Percentiles rank a stretch among this genome's conserved stretches.
Evolutionary conservation across 2,113 vertebrate genomes (phyloP).

Genomic region (Cyprinodon variegatus): DNA sequence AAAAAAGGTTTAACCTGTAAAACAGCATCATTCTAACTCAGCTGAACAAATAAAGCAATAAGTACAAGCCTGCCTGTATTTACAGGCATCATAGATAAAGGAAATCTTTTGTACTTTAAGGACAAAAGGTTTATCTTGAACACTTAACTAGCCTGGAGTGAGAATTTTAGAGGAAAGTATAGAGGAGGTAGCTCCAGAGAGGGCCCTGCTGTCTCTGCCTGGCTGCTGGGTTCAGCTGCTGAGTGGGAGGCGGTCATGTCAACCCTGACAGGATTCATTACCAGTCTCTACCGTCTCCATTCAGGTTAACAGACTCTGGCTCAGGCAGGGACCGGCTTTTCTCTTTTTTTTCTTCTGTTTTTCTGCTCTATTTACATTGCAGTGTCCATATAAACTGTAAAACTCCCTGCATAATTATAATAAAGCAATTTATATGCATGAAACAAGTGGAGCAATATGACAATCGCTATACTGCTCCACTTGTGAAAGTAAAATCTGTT

Average conservation of each 20-base stretch:
- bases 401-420: no score
- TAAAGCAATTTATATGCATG: no score
- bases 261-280: conserved; percentile 67
- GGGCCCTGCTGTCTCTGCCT: not conserved
- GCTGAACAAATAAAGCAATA: not conserved
- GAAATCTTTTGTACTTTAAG: not conserved
- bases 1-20: conserved; percentile 23
- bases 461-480: no score
- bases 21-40: not conserved
- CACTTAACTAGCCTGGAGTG: not conserved
- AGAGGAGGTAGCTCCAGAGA: conserved; percentile 8
- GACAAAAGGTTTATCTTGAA: not conserved
- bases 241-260: conserved; percentile 57
- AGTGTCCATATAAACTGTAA: no score
- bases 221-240: conserved; percentile 35
- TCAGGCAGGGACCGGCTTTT: conserved; percentile 31
- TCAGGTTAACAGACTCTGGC: conserved; percentile 64
- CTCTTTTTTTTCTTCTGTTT: no score
- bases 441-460: no score
- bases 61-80: not conserved
- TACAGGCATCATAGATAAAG: conserved; percentile 14
- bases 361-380: no score
- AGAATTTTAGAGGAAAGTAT: not conserved
- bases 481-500: no score
- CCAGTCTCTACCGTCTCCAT: conserved; percentile 41